Base-by-base conservation (phyloP, 2,797 vertebrate species). In the Melanogrammus aeglefinus region DNA sequence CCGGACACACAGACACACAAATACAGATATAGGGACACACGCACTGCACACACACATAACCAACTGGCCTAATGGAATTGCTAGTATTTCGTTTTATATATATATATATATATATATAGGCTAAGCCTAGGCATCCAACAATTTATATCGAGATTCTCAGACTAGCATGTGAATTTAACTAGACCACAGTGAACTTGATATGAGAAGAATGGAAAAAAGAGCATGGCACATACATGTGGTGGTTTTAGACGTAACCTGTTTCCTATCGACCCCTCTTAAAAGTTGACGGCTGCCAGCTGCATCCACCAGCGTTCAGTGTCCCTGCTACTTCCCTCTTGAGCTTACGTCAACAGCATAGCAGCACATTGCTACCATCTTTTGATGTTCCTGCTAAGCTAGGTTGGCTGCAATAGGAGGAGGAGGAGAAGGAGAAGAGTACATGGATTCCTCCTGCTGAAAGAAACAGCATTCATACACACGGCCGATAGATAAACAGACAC, bases 131-230 rank as follows among this genome's bases (percentile, higher is more conserved):
- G 63, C 63, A 27, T 69, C 63, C 63, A 69, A 12, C 9, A 24
- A 69, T 12, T 69, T 27, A 27, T 63, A 63, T 27, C 2, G 24
- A 69, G 63, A 27, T 69, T 69, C 63, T 69, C 63, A 69, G 63
- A 27, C n/a, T 27, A 69, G 63, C 63, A 69, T 69, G 63, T 69
- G 63, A 69, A 69, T 69, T 66, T 27, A 69, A 27, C 63, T 27
- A 69, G 63, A 27, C 63, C 63, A 27, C 16, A 27, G 63, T 69
- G 63, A 69, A 27, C 3, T 27, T 27, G n/a, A 27, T 69, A 10
- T 2, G 10, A 27, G 24, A 69, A 69, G 63, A 69, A 69, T n/a
- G n/a, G 29, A 69, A 69, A 69, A 69, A 69, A 10, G 57, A 63
- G 6, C 21, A 24, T 63, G 57, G 57, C 57, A 63, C 8, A 63